Evolutionary conservation across 2,113 vertebrate species (phyloP).

Genomic region (Xiphophorus hellerii): DNA sequence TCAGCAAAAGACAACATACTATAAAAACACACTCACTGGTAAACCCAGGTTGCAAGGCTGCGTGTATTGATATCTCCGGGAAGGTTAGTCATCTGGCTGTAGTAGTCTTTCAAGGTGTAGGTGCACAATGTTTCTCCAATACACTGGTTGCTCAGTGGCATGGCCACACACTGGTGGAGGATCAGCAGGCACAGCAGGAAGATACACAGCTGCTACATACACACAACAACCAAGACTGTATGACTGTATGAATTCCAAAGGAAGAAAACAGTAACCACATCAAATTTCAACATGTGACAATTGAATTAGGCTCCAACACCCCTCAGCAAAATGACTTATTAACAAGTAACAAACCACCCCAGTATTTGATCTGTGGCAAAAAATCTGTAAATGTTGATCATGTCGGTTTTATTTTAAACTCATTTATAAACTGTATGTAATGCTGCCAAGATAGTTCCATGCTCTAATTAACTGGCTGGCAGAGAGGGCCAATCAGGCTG

Average conservation of each 20-base stretch:
- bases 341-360: not conserved
- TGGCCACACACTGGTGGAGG: slow-evolving; percentile 48
- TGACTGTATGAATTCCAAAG: not conserved
- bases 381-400: too few relatives aligned
- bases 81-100: slow-evolving; percentile 71
- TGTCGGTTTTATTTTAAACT: too few relatives aligned
- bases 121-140: slow-evolving; percentile 73
- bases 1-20: too few relatives aligned
- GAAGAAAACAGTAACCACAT: not conserved
- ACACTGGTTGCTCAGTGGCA: slow-evolving; percentile 68
- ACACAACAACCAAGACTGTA: not conserved
- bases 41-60: slow-evolving; percentile 79
- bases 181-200: slow-evolving; percentile 66
- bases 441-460: too few relatives aligned
- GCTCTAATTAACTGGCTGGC: too few relatives aligned
- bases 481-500: too few relatives aligned
- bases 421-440: too few relatives aligned
- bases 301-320: too few relatives aligned
- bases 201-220: slow-evolving; percentile 59
- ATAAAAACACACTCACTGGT: slow-evolving; percentile 70
- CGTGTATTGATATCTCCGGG: slow-evolving; percentile 78
- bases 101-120: slow-evolving; percentile 69
- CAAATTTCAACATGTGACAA: not conserved
- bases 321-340: not conserved
- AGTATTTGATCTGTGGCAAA: too few relatives aligned